A percentile compares a stretch with the other conserved stretches of the same genome.
Evolutionary conservation across 2,888 invertebrate species (phyloP).

Genomic region (Phorcus lineatus): DNA sequence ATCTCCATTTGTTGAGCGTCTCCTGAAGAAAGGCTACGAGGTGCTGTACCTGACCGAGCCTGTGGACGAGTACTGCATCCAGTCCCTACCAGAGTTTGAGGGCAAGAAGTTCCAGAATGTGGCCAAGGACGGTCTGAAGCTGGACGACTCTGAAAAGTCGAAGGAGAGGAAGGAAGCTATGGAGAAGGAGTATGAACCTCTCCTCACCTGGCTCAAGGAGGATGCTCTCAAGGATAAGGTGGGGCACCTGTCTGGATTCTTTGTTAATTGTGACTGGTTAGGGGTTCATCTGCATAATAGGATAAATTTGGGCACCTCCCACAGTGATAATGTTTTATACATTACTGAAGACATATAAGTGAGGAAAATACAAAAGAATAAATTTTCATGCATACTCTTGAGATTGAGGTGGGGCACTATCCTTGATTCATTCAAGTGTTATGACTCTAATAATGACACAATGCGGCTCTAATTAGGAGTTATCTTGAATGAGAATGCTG

Average conservation of each 20-base stretch:
- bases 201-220: slow-evolving; percentile 92
- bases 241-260: slow-evolving; percentile 59
- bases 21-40: slow-evolving; percentile 94
- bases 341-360: too few species aligned
- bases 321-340: too few species aligned
- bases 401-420: too few species aligned
- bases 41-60: slow-evolving; percentile 95
- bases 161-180: slow-evolving; percentile 85
- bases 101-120: slow-evolving; percentile 98
- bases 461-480: too few species aligned
- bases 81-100: slow-evolving; percentile 97
- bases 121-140: slow-evolving; percentile 96
- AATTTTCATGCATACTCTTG: too few species aligned
- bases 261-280: too few species aligned
- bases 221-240: slow-evolving; percentile 86
- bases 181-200: slow-evolving; percentile 88
- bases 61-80: slow-evolving; percentile 98
- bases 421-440: too few species aligned
- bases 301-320: too few species aligned
- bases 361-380: too few species aligned
- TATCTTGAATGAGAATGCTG: too few species aligned
- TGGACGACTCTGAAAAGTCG: slow-evolving; percentile 83
- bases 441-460: too few species aligned
- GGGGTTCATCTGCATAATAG: too few species aligned
- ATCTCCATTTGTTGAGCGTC: slow-evolving; percentile 96